Conservation (phyloP, 2,888 invertebrate species). For the Leptopilina drosophilae region DNA sequence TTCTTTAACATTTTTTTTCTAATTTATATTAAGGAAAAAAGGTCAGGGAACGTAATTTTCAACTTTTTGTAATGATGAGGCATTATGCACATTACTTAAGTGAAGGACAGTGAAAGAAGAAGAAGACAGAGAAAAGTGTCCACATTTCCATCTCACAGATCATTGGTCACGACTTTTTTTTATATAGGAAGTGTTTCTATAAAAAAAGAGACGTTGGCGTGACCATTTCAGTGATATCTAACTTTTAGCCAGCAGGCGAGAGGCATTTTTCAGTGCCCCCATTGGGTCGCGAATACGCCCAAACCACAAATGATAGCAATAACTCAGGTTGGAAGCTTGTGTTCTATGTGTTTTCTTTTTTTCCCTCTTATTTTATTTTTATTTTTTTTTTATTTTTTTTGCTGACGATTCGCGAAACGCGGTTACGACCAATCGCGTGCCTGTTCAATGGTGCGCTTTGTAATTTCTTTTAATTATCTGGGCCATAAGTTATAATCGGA, state of each 20-base stretch:
- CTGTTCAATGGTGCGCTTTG: slow-evolving; percentile 33
- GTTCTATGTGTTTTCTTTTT: background rate
- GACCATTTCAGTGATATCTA: slow-evolving; percentile 5
- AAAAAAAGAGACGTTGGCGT: background rate
- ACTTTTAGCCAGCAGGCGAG: background rate
- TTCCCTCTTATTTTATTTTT: too few species aligned
- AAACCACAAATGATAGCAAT: background rate
- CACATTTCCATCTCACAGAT: background rate
- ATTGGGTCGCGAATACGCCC: background rate
- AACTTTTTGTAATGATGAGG: too few species aligned
- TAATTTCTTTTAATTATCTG: slow-evolving; percentile 57
- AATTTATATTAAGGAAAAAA: too few species aligned
- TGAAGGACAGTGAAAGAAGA: background rate
- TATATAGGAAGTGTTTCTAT: too few species aligned
- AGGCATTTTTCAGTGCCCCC: background rate
- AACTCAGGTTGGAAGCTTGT: slow-evolving; percentile 11
- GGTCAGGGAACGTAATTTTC: too few species aligned
- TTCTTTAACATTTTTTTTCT: too few species aligned
- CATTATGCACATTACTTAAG: too few species aligned
- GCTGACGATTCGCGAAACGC: background rate
- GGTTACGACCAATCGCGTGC: slow-evolving; percentile 34
- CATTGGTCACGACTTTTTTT: background rate
- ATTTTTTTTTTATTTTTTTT: background rate
- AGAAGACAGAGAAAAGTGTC: background rate
- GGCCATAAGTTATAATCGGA: slow-evolving; percentile 57